Percentiles rank a stretch among this genome's conserved stretches.
These are phyloP conservation scores for Melipona quadrifasciata DNA, from an alignment of 1,140 invertebrate genomes.

Conservation along the genomic window DNA sequence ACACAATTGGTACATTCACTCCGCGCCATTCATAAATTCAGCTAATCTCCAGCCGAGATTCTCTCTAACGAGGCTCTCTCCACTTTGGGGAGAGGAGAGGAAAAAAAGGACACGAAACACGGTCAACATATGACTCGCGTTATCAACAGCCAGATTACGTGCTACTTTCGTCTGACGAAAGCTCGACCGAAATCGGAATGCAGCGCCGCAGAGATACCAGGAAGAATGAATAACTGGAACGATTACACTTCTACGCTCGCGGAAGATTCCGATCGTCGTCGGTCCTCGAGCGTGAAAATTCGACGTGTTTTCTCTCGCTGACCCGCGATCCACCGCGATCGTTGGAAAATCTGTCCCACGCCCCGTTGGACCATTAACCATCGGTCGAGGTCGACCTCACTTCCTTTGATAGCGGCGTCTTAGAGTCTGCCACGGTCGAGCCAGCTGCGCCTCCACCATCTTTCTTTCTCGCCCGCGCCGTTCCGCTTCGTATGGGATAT, in stretches of 20 bases:
- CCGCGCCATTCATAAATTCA: background rate
- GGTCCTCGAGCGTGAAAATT: background rate
- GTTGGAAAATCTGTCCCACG: constrained; percentile 61
- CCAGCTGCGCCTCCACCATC: constrained; percentile 52
- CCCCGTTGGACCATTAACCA: constrained; percentile 53
- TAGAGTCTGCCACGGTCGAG: constrained; percentile 66
- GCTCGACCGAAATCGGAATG: background rate
- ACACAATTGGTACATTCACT: constrained; percentile 2
- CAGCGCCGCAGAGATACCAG: background rate
- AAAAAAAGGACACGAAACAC: background rate
- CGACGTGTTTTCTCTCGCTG: background rate
- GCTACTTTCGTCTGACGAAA: background rate
- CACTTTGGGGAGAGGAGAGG: too few relatives aligned
- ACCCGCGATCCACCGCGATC: constrained; percentile 18
- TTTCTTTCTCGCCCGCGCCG: constrained; percentile 54
- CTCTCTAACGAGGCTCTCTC: background rate
- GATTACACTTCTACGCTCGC: background rate
- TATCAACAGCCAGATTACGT: background rate
- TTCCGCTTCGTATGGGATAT: constrained; percentile 56
- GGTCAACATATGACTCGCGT: too few relatives aligned
- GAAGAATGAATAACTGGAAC: background rate
- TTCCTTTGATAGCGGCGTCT: constrained; percentile 79
- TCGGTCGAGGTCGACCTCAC: constrained; percentile 75
- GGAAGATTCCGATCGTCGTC: constrained; percentile 19
- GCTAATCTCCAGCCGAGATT: background rate